Conservation (phyloP, 2,797 vertebrate species). For the Catamblyrhynchus diadema region DNA sequence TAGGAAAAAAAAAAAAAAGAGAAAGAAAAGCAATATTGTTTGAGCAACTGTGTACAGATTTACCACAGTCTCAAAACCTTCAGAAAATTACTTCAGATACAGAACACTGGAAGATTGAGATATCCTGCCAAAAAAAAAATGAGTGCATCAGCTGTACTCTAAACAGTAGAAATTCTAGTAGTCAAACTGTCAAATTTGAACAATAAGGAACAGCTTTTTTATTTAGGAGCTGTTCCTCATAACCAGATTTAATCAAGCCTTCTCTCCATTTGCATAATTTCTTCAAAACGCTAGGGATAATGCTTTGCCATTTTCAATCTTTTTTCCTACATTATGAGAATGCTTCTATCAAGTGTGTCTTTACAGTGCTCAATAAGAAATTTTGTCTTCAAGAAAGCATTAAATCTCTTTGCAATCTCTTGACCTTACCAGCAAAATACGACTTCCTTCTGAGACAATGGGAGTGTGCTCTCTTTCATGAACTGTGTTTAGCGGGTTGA, state of each 20-base stretch:
- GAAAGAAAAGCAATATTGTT: background rate
- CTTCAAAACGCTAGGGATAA: background rate
- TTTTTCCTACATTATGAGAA: background rate
- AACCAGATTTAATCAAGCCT: conserved; percentile 17
- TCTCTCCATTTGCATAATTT: conserved; percentile 8
- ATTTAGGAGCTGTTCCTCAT: conserved; percentile 17
- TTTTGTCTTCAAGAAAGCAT: background rate
- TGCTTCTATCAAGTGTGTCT: background rate
- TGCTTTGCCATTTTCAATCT: background rate
- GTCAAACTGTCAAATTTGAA: conserved; percentile 24
- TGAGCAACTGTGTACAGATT: background rate
- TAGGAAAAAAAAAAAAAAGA: background rate
- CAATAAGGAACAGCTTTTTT: conserved; percentile 13
- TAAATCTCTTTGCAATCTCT: background rate
- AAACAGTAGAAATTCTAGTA: conserved; percentile 18
- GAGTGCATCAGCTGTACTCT: background rate
- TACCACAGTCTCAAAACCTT: background rate
- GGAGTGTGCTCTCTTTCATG: background rate
- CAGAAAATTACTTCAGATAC: background rate
- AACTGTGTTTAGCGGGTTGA: accelerated
- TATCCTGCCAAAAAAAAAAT: background rate
- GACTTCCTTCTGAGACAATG: background rate
- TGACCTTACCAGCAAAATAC: background rate
- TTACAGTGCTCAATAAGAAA: background rate
- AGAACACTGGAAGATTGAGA: background rate